Evolutionary conservation across 2,888 invertebrate genomes (phyloP).

Genomic region (Lagria hirta): DNA sequence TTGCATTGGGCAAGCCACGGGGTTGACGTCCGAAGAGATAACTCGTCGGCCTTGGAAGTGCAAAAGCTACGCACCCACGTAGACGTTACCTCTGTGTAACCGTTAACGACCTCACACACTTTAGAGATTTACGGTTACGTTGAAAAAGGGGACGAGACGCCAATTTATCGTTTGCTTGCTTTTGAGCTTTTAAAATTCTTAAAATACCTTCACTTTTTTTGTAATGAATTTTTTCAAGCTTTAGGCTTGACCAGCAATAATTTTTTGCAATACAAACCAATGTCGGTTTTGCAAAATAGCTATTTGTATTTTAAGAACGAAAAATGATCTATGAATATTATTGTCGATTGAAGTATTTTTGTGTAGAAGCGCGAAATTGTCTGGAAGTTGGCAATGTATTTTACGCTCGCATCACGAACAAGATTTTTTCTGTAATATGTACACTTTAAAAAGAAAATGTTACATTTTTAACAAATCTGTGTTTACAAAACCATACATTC

Average conservation of each 20-base stretch:
- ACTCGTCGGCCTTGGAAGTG: conserved; percentile 40
- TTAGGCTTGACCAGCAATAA: background rate
- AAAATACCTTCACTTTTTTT: background rate
- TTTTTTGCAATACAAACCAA: too few relatives aligned
- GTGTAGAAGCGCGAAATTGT: too few relatives aligned
- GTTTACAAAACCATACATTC: too few relatives aligned
- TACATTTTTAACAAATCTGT: too few relatives aligned
- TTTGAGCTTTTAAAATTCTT: background rate
- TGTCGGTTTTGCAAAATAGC: too few relatives aligned
- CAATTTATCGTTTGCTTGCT: background rate
- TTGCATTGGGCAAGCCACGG: conserved; percentile 29
- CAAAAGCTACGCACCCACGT: conserved; percentile 35
- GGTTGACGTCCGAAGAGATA: conserved; percentile 40
- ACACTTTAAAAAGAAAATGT: too few relatives aligned
- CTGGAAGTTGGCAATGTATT: too few relatives aligned
- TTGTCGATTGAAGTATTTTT: too few relatives aligned
- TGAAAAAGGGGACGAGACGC: conserved; percentile 2
- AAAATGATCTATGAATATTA: too few relatives aligned
- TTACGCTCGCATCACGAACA: too few relatives aligned
- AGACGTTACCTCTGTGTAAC: conserved; percentile 11
- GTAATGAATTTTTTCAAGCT: background rate
- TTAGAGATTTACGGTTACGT: conserved; percentile 17
- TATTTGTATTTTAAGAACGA: too few relatives aligned
- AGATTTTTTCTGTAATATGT: too few relatives aligned
- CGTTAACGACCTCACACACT: conserved; percentile 20